A percentile compares a stretch with the other conserved stretches of the same genome.
These are phyloP conservation scores for Dolichoris vasculosae DNA, from an alignment of 1,140 invertebrate species.

Conservation along the genomic window DNA sequence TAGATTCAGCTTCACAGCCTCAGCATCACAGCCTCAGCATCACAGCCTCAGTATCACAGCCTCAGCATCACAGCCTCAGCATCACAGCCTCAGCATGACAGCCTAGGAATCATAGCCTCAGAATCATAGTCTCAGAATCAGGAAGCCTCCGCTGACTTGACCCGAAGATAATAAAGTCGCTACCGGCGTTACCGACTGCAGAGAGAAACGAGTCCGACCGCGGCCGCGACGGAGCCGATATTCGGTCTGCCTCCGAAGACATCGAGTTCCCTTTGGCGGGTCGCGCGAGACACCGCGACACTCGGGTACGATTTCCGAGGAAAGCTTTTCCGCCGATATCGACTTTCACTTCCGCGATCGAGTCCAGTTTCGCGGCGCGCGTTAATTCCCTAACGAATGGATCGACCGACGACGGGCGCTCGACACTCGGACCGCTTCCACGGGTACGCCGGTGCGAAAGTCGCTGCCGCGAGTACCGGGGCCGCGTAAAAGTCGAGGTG, in stretches of 20 bases:
- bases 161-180: conserved; percentile 17
- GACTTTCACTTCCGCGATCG: conserved; percentile 67
- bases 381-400: conserved; percentile 34
- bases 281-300: conserved; percentile 38
- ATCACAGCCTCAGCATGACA: too few species aligned
- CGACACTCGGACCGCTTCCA: neutral
- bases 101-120: too few species aligned
- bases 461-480: neutral
- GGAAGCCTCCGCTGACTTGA: too few species aligned
- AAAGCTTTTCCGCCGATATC: conserved; percentile 61
- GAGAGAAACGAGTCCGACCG: neutral
- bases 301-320: conserved; percentile 59
- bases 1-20: too few species aligned
- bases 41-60: too few species aligned
- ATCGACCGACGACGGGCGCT: too few species aligned
- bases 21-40: too few species aligned
- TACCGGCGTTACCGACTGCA: conserved; percentile 43
- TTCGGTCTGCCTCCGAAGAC: too few species aligned
- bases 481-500: neutral
- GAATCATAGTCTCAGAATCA: too few species aligned
- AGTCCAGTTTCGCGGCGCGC: conserved; percentile 51
- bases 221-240: neutral
- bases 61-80: too few species aligned
- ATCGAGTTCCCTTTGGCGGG: neutral
- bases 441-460: neutral